Percentiles rank a stretch among this genome's conserved stretches.
Evolutionary conservation across 2,888 invertebrate species (phyloP).

Genomic region (Epinotia bilunana): DNA sequence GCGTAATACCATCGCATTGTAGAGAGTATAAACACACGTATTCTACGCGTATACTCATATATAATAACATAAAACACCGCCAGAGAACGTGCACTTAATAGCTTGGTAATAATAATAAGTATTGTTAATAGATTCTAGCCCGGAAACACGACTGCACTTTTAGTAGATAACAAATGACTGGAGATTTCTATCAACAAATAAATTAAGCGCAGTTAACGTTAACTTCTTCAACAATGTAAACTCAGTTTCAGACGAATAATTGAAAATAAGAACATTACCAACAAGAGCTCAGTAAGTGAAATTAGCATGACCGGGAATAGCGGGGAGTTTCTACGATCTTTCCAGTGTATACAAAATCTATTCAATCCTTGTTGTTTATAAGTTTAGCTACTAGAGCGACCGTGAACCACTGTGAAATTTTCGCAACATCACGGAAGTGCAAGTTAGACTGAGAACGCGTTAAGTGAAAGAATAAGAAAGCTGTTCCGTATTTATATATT

Average conservation of each 20-base stretch:
- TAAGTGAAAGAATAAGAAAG: conserved; percentile 14
- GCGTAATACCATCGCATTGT: conserved; percentile 3
- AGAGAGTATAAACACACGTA: neutral
- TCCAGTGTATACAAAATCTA: neutral
- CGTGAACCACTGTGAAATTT: neutral
- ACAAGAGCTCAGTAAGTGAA: no score
- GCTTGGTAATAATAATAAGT: conserved; percentile 6
- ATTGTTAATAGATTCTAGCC: neutral
- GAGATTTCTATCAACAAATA: conserved; percentile 3
- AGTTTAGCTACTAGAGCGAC: no score
- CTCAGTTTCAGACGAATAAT: neutral
- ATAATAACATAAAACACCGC: neutral
- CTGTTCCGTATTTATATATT: neutral
- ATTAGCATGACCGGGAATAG: neutral
- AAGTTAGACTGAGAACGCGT: neutral
- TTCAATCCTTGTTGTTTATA: neutral
- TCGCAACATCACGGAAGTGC: neutral
- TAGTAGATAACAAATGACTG: neutral
- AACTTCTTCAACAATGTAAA: neutral
- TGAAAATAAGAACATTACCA: no score
- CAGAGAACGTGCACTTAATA: neutral
- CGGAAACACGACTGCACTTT: conserved; percentile 5
- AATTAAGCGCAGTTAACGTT: conserved; percentile 3
- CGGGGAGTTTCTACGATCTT: neutral
- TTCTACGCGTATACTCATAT: neutral